Conservation (phyloP, 2,113 vertebrate species). For the Gobiocypris rarus region DNA sequence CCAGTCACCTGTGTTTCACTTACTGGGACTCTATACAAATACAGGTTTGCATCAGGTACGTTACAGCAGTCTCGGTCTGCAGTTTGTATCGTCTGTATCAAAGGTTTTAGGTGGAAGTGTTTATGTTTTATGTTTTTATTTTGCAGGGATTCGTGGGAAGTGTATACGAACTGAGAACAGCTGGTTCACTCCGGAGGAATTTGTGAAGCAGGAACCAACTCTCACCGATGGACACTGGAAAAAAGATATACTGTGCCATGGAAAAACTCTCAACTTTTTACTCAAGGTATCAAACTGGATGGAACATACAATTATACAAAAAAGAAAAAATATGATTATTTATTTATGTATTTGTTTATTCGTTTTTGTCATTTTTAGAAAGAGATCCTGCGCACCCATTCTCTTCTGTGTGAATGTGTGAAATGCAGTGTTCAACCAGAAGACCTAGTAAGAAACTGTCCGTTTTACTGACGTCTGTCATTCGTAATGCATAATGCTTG, state of each 20-base stretch:
- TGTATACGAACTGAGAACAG: slow-evolving; percentile 70
- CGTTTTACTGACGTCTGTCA: neutral
- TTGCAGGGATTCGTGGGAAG: slow-evolving; percentile 63
- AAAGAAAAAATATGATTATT: neutral
- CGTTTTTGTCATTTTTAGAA: slow-evolving; percentile 56
- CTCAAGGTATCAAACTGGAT: slow-evolving; percentile 58
- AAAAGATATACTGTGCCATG: slow-evolving; percentile 67
- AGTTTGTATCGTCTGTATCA: neutral
- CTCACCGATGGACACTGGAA: slow-evolving; percentile 58
- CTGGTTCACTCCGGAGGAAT: slow-evolving; percentile 72
- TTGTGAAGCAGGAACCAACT: slow-evolving; percentile 45
- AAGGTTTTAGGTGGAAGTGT: neutral
- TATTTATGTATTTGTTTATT: neutral
- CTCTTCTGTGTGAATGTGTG: slow-evolving; percentile 42
- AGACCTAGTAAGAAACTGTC: slow-evolving; percentile 59
- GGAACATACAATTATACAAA: neutral
- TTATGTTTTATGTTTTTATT: neutral
- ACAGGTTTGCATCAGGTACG: slow-evolving; percentile 70
- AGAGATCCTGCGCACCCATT: slow-evolving; percentile 49
- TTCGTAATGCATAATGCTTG: no score
- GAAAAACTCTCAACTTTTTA: slow-evolving; percentile 59
- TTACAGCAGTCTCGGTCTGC: neutral
- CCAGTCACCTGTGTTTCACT: slow-evolving; percentile 64
- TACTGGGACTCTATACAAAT: slow-evolving; percentile 59
- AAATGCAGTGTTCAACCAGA: slow-evolving; percentile 39